Evolutionary conservation across 2,888 invertebrate genomes (phyloP).

Genomic region (Latheticus oryzae): DNA sequence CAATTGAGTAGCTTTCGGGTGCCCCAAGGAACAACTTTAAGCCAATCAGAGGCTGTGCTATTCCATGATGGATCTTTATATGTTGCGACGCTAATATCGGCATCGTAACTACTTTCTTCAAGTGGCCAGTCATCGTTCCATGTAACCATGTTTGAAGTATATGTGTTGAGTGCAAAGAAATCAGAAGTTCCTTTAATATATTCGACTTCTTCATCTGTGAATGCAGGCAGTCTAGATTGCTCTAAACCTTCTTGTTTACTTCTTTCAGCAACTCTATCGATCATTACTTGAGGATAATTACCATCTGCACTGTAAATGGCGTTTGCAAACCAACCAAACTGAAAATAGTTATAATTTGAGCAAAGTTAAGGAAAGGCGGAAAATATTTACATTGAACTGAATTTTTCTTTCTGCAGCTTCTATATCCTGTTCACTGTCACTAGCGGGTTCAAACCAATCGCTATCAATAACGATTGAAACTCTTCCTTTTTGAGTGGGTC

Average conservation of each 20-base stretch:
- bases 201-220: constrained; percentile 71
- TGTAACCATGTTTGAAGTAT: constrained; percentile 70
- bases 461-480: constrained; percentile 69
- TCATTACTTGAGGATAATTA: constrained; percentile 76
- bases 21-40: constrained; percentile 66
- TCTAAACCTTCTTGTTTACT: constrained; percentile 66
- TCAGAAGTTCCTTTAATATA: constrained; percentile 74
- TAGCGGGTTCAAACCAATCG: constrained; percentile 67
- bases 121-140: constrained; percentile 37
- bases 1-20: constrained; percentile 68
- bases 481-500: constrained; percentile 68
- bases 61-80: constrained; percentile 42
- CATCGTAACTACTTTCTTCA: constrained; percentile 19
- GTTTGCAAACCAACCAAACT: constrained; percentile 76
- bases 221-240: constrained; percentile 72
- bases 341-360: constrained; percentile 32
- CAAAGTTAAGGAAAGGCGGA: too few relatives aligned
- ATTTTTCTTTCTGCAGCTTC: constrained; percentile 67
- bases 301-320: constrained; percentile 68
- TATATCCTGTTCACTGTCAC: constrained; percentile 64
- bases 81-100: constrained; percentile 37
- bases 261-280: constrained; percentile 68
- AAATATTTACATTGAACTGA: constrained; percentile 67
- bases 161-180: constrained; percentile 82
- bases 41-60: constrained; percentile 36